Evolutionary conservation across 1,140 invertebrate species (phyloP).

Genomic region (Temnothorax nylanderi): DNA sequence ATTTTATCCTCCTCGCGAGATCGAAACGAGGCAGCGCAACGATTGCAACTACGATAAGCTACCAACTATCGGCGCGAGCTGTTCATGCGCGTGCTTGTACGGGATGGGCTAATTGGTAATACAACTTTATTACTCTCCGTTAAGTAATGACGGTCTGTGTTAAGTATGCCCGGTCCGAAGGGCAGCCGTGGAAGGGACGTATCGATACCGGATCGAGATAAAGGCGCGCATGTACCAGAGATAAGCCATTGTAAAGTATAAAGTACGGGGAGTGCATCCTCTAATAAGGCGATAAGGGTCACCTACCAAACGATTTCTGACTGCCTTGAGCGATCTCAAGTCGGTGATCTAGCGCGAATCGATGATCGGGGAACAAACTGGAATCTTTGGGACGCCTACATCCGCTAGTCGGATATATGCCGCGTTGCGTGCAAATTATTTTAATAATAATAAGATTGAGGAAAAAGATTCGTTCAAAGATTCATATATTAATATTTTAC

Average conservation of each 20-base stretch:
- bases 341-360: constrained; percentile 20
- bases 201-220: constrained; percentile 79
- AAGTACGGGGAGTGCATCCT: constrained; percentile 74
- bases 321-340: constrained; percentile 47
- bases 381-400: constrained; percentile 42
- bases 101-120: constrained; percentile 80
- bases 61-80: constrained; percentile 76
- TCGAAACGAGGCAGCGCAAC: constrained; percentile 75
- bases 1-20: constrained; percentile 67
- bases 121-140: constrained; percentile 84
- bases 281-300: constrained; percentile 83
- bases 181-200: constrained; percentile 77
- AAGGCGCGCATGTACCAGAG: constrained; percentile 63
- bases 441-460: constrained; percentile 21
- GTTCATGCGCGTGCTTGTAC: constrained; percentile 71
- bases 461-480: background rate
- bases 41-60: constrained; percentile 73
- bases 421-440: constrained; percentile 33
- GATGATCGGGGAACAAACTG: constrained; percentile 2
- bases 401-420: constrained; percentile 41
- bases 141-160: constrained; percentile 80
- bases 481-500: background rate
- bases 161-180: constrained; percentile 75
- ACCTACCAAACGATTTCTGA: constrained; percentile 74
- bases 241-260: constrained; percentile 73